Evolutionary conservation across 2,113 vertebrate species (phyloP), one percentile per base, ranked within the genome.

Genomic region (Bujurquina vittata): DNA sequence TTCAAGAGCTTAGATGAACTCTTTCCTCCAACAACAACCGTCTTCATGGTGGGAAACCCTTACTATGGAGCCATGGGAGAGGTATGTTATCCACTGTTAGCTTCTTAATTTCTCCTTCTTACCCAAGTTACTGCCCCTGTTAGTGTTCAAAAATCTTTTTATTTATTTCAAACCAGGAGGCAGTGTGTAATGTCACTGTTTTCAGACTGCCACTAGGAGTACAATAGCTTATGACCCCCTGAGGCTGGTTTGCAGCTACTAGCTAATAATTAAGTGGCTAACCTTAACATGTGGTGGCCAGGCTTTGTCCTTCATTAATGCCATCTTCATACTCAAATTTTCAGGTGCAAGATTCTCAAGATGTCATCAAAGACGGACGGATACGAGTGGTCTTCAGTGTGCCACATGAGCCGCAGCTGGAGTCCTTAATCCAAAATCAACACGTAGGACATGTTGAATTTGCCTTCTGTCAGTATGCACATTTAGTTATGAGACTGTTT

Each of bases 1-100:
- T 97, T 97, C 88, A 97, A 93, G 91, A 98, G 97, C 57, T 81
- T 99, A 90, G 97, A 97, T 55, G 98, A 99, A 60, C 95, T 99
- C 54, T 99, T 98, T 92, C 97, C 97, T 86, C 94, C 92, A 52
- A 88, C 94, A 84, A 97, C 96, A 79, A 92, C 93, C 4, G 97
- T 97, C 72, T 99, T 99, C 93, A 99, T 99, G 98, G 94, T 99
- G 91, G 98, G 97, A 75, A 96, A 96, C 74, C 97, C 98, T 4
- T 99, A 99, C 92, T 99, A 99, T 0, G 98, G 98, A 54, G 97
- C 97, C 89, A 96, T 96, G 93, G 98, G 98, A 91, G 97, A 99
- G 96, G 98, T 99, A 87, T 2, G 93, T 96, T 94, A 87, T 37
- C 75, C 63, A 49, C 40, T 1, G 40, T 0, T 69, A 29, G 65